Conservation (phyloP, 1,140 invertebrate genomes). For the Epicauta chinensis region DNA sequence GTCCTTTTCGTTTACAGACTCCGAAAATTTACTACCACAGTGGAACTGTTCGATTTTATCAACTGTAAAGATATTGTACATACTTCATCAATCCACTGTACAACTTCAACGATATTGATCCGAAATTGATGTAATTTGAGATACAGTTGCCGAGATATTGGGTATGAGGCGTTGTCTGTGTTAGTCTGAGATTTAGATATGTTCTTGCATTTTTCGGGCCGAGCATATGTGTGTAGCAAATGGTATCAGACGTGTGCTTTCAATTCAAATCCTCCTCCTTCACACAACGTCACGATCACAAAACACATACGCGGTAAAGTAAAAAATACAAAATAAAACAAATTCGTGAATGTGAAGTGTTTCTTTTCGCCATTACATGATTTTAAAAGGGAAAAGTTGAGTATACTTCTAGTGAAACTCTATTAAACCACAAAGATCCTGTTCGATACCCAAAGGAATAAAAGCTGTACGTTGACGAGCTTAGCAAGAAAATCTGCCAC, state of each 20-base stretch:
- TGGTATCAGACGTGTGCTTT: too few relatives aligned
- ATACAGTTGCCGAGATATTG: conserved; percentile 27
- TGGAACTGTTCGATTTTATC: conserved; percentile 4
- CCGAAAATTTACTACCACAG: conserved; percentile 1
- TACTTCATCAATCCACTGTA: conserved; percentile 5
- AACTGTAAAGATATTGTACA: conserved; percentile 5
- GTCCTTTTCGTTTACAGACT: too few relatives aligned
- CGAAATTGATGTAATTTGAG: conserved; percentile 33
- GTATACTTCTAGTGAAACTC: neutral
- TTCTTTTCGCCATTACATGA: neutral
- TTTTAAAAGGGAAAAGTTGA: conserved; percentile 4
- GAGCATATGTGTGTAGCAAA: conserved; percentile 22
- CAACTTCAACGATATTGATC: conserved; percentile 26
- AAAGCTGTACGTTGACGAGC: conserved; percentile 7
- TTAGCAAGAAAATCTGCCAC: conserved; percentile 14
- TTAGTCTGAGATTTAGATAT: conserved; percentile 22
- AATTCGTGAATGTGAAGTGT: too few relatives aligned
- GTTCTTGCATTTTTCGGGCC: conserved; percentile 18
- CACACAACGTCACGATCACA: too few relatives aligned
- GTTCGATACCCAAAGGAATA: conserved; percentile 3
- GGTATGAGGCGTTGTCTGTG: conserved; percentile 5
- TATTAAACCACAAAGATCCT: neutral
- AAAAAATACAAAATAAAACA: too few relatives aligned
- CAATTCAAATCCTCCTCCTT: too few relatives aligned
- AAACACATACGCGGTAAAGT: too few relatives aligned